phyloP scores from a whole-genome alignment of 2,888 invertebrate species.

The Germaria angustata region DNA sequence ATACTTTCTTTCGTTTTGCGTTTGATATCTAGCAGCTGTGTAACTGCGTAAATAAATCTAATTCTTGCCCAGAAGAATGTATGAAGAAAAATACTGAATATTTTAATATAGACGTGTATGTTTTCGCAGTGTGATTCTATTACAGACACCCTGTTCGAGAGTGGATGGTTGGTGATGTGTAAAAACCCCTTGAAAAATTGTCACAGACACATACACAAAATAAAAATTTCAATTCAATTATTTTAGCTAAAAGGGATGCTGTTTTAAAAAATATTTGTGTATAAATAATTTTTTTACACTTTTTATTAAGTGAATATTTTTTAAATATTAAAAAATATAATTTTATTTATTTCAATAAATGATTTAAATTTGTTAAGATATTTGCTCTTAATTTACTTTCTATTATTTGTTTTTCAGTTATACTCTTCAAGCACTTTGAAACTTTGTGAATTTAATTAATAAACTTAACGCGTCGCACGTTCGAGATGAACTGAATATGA shows the following conservation, averaged over 20 bases:
- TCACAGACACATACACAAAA: conserved; percentile 43
- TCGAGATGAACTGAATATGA: conserved; percentile 70
- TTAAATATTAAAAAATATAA: too few species aligned
- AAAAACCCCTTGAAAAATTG: conserved; percentile 13
- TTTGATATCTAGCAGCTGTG: conserved; percentile 38
- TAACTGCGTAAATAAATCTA: conserved; percentile 44
- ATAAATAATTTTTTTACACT: too few species aligned
- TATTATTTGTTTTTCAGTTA: conserved; percentile 8
- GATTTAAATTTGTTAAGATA: background rate
- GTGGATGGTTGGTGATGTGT: background rate
- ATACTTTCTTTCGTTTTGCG: conserved; percentile 1
- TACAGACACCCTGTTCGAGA: conserved; percentile 40
- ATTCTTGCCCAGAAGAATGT: background rate
- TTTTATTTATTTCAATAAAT: too few species aligned
- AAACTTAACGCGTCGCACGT: conserved; percentile 76
- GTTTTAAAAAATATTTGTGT: background rate
- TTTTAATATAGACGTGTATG: background rate
- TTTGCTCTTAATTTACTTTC: background rate
- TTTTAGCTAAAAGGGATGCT: background rate
- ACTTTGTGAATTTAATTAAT: conserved; percentile 49
- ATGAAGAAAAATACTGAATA: background rate
- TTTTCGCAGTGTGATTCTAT: background rate
- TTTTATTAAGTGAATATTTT: too few species aligned
- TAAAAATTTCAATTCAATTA: conserved; percentile 6
- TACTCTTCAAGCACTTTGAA: conserved; percentile 10